Conservation (phyloP, 2,888 invertebrate genomes). For the Eristalis arbustorum region DNA sequence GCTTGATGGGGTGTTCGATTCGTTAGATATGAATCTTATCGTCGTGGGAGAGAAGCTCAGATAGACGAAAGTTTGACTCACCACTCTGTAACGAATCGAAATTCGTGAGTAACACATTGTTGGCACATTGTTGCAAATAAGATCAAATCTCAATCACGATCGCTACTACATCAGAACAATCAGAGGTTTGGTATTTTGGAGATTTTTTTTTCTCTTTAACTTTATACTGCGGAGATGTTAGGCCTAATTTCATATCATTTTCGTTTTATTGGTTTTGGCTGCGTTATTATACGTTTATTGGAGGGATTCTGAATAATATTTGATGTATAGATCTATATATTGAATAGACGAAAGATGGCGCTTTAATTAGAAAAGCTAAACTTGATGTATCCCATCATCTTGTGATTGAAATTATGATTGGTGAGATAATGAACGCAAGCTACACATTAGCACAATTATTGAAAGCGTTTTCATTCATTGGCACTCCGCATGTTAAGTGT, state of each 20-base stretch:
- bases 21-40: slow-evolving; percentile 34
- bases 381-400: background rate
- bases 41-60: slow-evolving; percentile 6
- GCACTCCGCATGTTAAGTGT: background rate
- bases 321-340: background rate
- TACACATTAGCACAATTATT: background rate
- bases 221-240: background rate
- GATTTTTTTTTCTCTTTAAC: background rate
- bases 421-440: background rate
- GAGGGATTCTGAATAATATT: background rate
- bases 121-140: slow-evolving; percentile 1
- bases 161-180: background rate
- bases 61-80: slow-evolving; percentile 1
- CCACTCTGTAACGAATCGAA: background rate
- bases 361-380: background rate
- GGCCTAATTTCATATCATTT: background rate
- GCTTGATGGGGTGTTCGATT: background rate
- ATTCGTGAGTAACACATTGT: slow-evolving; percentile 1
- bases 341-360: background rate
- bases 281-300: background rate
- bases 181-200: background rate
- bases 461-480: background rate
- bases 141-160: background rate
- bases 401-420: background rate
- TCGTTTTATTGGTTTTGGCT: background rate